Evolutionary conservation across 2,888 invertebrate species (phyloP).

Genomic region (Metallyticus violacea): DNA sequence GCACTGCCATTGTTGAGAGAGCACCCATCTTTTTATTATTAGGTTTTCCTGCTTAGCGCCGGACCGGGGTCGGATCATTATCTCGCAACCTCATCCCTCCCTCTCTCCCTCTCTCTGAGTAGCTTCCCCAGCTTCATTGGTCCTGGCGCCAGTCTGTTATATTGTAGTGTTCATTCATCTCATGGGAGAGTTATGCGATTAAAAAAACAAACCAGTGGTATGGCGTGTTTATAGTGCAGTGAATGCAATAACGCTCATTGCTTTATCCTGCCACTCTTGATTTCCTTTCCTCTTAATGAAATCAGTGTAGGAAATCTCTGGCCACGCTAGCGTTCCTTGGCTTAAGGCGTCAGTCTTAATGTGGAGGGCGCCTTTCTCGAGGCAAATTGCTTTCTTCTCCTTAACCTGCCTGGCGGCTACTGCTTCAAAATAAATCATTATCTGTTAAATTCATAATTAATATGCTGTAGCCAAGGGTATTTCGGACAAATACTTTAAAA

Average conservation of each 20-base stretch:
- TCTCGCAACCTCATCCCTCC: no score
- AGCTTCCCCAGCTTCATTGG: constrained; percentile 4
- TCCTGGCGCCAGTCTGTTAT: constrained; percentile 14
- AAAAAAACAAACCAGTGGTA: no score
- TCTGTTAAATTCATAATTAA: no score
- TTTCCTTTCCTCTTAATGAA: neutral
- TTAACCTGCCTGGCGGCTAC: no score
- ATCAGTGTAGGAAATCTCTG: neutral
- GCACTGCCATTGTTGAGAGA: neutral
- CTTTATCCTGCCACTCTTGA: neutral
- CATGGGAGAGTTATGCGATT: neutral
- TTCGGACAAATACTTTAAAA: no score
- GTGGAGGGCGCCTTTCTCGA: no score
- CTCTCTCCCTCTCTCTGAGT: neutral
- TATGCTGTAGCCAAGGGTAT: no score
- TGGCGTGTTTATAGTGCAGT: neutral
- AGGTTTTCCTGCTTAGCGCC: constrained; percentile 19
- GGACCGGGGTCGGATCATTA: constrained; percentile 1
- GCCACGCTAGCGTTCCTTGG: neutral
- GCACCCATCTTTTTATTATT: constrained; percentile 10
- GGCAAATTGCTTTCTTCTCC: neutral
- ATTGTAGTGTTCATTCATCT: neutral
- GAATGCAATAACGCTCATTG: neutral
- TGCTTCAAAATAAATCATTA: no score
- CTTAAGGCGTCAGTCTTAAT: neutral